Conservation (phyloP, 1,140 invertebrate species). For the Sycophila sp. region DNA sequence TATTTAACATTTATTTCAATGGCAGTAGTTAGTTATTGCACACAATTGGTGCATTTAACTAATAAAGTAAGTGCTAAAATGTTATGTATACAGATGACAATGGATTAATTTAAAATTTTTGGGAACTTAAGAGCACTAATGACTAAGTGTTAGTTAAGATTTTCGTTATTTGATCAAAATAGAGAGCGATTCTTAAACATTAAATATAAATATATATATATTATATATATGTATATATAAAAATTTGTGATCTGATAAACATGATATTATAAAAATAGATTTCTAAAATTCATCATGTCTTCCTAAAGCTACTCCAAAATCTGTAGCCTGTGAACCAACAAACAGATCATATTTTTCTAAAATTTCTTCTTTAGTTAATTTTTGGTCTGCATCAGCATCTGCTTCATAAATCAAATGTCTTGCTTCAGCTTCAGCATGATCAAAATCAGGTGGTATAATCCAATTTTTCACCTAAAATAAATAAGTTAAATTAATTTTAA, state of each 20-base stretch:
- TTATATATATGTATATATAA: conserved; percentile 21
- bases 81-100: background rate
- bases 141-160: background rate
- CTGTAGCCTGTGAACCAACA: conserved; percentile 97
- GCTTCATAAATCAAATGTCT: conserved; percentile 95
- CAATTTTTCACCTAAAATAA: conserved; percentile 79
- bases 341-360: conserved; percentile 97
- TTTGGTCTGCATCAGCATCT: conserved; percentile 89
- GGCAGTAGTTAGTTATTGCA: background rate
- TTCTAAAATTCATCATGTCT: conserved; percentile 93
- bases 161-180: background rate
- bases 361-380: conserved; percentile 92
- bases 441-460: conserved; percentile 96
- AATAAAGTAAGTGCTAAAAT: background rate
- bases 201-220: conserved; percentile 16
- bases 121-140: conserved; percentile 1
- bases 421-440: conserved; percentile 95
- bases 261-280: conserved; percentile 14
- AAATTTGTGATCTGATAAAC: background rate
- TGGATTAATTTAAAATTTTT: background rate
- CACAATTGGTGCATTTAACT: background rate
- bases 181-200: conserved; percentile 11
- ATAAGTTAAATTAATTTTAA: conserved; percentile 4
- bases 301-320: conserved; percentile 95
- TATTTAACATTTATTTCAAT: conserved; percentile 13